Percentiles rank a stretch among this genome's conserved stretches.
Conservation (phyloP, 1,140 invertebrate species). For the Dryas iulia region DNA sequence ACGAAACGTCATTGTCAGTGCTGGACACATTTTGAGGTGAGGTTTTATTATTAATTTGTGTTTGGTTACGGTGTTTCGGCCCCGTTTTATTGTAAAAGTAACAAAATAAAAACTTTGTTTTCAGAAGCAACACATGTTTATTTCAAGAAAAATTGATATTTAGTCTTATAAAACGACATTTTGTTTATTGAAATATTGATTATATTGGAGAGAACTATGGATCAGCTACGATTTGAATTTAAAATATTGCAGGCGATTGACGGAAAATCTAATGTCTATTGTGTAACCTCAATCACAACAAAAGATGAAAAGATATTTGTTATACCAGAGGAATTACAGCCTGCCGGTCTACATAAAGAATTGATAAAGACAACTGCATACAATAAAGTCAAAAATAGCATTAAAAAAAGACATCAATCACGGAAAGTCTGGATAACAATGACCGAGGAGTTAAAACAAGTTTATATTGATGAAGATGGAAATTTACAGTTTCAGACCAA, state of each 20-base stretch:
- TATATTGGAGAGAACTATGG: constrained; percentile 3
- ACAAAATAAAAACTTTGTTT: too few species aligned
- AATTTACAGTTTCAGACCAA: constrained; percentile 39
- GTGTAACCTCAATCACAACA: constrained; percentile 38
- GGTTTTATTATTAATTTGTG: too few species aligned
- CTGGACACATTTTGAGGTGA: too few species aligned
- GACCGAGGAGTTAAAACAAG: constrained; percentile 33
- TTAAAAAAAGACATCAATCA: constrained; percentile 31
- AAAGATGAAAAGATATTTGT: constrained; percentile 29
- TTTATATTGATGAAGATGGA: constrained; percentile 36
- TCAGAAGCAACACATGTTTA: too few species aligned
- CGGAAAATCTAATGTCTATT: constrained; percentile 33
- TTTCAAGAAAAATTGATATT: too few species aligned
- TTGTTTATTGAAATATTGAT: constrained; percentile 22
- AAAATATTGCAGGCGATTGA: constrained; percentile 24
- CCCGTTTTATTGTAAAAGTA: too few species aligned
- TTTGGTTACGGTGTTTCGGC: too few species aligned
- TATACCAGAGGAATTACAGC: constrained; percentile 36
- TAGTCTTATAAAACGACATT: constrained; percentile 25
- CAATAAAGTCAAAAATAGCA: constrained; percentile 36
- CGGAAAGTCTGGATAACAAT: constrained; percentile 34
- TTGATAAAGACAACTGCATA: constrained; percentile 27
- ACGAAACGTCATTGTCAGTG: too few species aligned
- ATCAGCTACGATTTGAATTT: constrained; percentile 36
- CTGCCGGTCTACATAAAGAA: constrained; percentile 28